Conservation (phyloP, 2,888 invertebrate genomes). For the Luperina nickerlii region DNA sequence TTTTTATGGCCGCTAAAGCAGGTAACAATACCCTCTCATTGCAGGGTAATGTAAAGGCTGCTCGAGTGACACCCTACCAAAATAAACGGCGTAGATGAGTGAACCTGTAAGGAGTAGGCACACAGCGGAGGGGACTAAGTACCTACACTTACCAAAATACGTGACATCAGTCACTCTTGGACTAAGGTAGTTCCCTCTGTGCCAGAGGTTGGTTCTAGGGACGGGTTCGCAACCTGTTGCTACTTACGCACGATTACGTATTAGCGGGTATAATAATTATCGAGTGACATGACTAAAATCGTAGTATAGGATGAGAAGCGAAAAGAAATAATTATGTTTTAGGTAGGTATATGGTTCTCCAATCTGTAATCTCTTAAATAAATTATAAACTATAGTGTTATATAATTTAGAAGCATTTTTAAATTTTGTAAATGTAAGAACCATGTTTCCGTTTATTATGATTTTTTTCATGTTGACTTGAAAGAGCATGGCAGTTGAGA, state of each 20-base stretch:
- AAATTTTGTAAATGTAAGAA: too few species aligned
- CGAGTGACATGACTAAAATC: neutral
- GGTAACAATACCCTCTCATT: neutral
- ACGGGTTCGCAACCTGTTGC: conserved; percentile 40
- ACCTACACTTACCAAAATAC: neutral
- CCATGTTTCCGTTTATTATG: too few species aligned
- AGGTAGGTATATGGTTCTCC: too few species aligned
- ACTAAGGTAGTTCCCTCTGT: neutral
- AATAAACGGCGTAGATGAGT: conserved; percentile 25
- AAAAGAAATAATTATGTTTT: neutral
- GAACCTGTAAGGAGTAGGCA: conserved; percentile 1
- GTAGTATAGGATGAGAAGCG: neutral
- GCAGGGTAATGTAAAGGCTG: neutral
- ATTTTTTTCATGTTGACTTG: too few species aligned
- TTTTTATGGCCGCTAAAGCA: neutral
- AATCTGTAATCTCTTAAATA: too few species aligned
- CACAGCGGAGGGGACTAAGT: neutral
- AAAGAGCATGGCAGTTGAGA: too few species aligned
- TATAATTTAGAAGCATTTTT: too few species aligned
- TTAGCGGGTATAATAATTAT: conserved; percentile 22
- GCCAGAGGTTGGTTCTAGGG: neutral
- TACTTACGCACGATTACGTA: conserved; percentile 13
- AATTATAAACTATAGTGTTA: too few species aligned
- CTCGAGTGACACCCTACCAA: conserved; percentile 15
- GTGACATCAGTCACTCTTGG: neutral